Conservation (phyloP, 2,113 vertebrate species). For the Elanus axillaris region DNA sequence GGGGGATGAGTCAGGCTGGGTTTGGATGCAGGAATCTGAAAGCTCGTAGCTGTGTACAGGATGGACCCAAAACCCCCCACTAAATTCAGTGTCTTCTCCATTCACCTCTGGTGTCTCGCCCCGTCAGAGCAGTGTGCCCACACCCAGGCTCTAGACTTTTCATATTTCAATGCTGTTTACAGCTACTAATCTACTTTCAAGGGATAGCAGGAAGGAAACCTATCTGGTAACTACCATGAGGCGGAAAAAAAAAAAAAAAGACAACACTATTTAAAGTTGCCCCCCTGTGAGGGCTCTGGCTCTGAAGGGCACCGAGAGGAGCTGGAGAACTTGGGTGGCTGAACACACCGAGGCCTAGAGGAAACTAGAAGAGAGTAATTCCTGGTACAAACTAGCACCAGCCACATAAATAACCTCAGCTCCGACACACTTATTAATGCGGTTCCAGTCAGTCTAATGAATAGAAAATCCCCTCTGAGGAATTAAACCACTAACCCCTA, state of each 20-base stretch:
- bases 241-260: not conserved
- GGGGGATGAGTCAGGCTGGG: fast-evolving
- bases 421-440: not conserved
- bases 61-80: fast-evolving
- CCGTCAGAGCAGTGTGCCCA: not conserved
- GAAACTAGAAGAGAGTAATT: not conserved
- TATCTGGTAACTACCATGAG: fast-evolving
- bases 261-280: too few relatives aligned
- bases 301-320: not conserved
- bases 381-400: not conserved
- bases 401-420: not conserved
- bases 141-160: not conserved
- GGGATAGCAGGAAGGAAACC: not conserved
- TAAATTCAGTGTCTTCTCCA: too few relatives aligned
- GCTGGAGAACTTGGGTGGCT: not conserved
- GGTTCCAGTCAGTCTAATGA: not conserved
- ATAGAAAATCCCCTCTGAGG: not conserved
- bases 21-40: not conserved
- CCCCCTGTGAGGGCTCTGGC: not conserved
- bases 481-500: not conserved
- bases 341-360: fast-evolving
- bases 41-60: fast-evolving
- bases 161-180: fast-evolving
- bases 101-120: too few relatives aligned
- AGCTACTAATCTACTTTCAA: fast-evolving